A percentile compares a stretch with the other conserved stretches of the same genome.
Evolutionary conservation across 2,797 vertebrate genomes (phyloP).

Genomic region (Rhabdophis nuchalis): DNA sequence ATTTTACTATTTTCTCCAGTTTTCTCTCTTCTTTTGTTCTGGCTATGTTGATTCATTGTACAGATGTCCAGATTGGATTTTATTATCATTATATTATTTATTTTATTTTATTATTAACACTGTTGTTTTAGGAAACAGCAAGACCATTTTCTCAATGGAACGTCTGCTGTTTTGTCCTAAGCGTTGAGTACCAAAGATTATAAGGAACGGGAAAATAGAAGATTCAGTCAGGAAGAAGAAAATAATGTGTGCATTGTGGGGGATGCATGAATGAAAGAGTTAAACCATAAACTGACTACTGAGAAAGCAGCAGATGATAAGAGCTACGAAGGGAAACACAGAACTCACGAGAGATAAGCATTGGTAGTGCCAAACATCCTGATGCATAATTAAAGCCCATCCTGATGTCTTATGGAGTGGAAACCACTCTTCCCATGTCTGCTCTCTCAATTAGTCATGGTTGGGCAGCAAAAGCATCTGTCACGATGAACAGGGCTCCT

Average conservation of each 20-base stretch:
- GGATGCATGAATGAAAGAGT: not conserved
- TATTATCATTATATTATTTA: not conserved
- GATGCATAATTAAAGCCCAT: slow-evolving; percentile 47
- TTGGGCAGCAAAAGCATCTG: slow-evolving; percentile 1
- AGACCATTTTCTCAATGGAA: not conserved
- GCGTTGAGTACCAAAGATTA: not conserved
- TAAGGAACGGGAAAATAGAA: not conserved
- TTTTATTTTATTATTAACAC: not conserved
- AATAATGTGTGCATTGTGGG: not conserved
- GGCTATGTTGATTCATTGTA: not conserved
- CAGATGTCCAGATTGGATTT: not conserved
- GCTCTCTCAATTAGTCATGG: slow-evolving; percentile 16
- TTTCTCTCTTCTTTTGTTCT: not conserved
- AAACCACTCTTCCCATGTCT: not conserved
- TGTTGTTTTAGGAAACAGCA: not conserved
- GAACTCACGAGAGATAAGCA: not conserved
- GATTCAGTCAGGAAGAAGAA: not conserved
- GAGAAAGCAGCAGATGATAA: slow-evolving; percentile 1
- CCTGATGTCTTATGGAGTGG: slow-evolving; percentile 28
- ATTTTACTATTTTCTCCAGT: not conserved
- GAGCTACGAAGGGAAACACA: not conserved
- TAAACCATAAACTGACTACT: not conserved
- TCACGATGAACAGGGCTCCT: not conserved
- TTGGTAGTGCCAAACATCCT: not conserved
- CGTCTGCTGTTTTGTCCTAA: not conserved